Evolutionary conservation across 2,113 vertebrate species (phyloP), one percentile per base, ranked within the genome.

Genomic region (Bothrops jararaca): DNA sequence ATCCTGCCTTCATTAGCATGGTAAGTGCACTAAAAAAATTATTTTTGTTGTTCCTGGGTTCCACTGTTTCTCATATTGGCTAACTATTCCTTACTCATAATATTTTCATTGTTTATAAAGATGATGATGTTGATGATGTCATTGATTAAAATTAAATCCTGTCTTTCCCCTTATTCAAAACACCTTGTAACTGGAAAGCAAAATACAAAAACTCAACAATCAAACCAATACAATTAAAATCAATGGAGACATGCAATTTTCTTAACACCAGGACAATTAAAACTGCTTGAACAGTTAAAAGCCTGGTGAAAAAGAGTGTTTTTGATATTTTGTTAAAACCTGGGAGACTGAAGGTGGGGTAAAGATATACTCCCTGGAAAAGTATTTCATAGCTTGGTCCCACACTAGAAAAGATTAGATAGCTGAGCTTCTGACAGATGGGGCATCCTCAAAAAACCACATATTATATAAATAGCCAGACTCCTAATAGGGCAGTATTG

Each of bases 1-100:
- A 99, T 97, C 99, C 99, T 56, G 99, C 99, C 50, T 99, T 99
- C 97, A 99, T 99, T 96, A 99, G 99, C 96, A 99, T 99, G 99
- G 99, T 99, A 94, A 98, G 98, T 96, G 34, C 64, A 93, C 94
- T 89, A 95, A 20, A 94, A 94, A 89, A 80, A 29, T 93, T 93
- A 80, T 90, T 29, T 6, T 92, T 92, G 29, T 18, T 45, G 24
- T 39, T 5, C 88, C 93, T 74, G 39, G 69, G 18, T 80, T 42
- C 74, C 74, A 22, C 74, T 42, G 7, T 80, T 80, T 80, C 42
- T 58, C 34, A 45, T 74, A 23, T 89, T 50, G 26, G n/a, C 42
- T 87, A 48, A 20, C 34, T 92, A 56, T 45, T 34, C 57, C 85
- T 58, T 42, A 85, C 7, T 39, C 42, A 34, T 34, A 13, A 23